Evolutionary conservation across 2,797 vertebrate species (phyloP).

Genomic region (Malurus splendens): DNA sequence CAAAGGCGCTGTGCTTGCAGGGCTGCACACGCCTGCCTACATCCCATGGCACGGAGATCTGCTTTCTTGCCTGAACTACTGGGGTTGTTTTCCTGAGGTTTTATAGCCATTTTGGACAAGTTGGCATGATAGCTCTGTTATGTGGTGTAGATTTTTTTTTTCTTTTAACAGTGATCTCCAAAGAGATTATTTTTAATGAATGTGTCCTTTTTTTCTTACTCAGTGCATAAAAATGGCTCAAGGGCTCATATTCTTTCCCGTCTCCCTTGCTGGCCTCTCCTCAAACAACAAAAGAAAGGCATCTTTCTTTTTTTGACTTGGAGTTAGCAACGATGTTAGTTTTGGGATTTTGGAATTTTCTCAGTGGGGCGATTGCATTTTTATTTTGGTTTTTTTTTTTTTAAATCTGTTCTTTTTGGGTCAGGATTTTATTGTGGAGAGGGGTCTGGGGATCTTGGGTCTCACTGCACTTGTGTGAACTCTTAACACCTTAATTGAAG

Average conservation of each 20-base stretch:
- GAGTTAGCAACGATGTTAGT: slow-evolving; percentile 8
- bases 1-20: not conserved
- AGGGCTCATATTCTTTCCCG: slow-evolving; percentile 40
- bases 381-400: not conserved
- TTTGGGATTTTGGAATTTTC: slow-evolving; percentile 19
- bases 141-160: not conserved
- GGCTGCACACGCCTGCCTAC: not conserved
- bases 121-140: not conserved
- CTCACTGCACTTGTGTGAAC: slow-evolving; percentile 55
- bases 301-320: slow-evolving; percentile 31
- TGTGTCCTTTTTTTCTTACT: slow-evolving; percentile 35
- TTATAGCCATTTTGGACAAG: not conserved
- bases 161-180: not conserved
- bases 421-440: not conserved
- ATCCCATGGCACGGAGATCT: not conserved
- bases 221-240: slow-evolving; percentile 29
- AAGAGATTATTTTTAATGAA: slow-evolving; percentile 49
- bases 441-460: slow-evolving; percentile 1
- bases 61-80: not conserved
- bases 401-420: not conserved
- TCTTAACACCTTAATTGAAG: slow-evolving; percentile 66
- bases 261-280: slow-evolving; percentile 37
- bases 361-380: not conserved
- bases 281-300: slow-evolving; percentile 58
- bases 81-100: not conserved